Evolutionary conservation across 2,113 vertebrate genomes (phyloP), one percentile per base, ranked within the genome.

Genomic region (Ellobius talpinus): DNA sequence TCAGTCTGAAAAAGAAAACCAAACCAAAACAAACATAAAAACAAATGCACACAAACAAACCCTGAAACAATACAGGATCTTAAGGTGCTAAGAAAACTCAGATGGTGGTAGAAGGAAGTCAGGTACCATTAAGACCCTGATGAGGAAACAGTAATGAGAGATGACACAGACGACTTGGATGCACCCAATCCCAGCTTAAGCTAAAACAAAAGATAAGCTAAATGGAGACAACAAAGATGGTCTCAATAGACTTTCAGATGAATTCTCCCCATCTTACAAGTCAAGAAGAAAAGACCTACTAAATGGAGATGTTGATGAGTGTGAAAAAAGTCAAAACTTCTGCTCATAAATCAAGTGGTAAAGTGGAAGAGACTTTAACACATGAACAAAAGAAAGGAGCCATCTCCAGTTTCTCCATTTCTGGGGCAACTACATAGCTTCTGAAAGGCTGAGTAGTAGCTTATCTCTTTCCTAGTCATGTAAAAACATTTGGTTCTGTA

Each of bases 401-500:
- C 93, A 98, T 99, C 94, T 98, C 98, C 89, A 99, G 98, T 95
- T 99, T 98, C 92, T 52, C 98, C 76, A 98, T 99, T 97, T 98
- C 98, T 92, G 97, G 98, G 96, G 98, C 97, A 66, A 99, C 99
- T 47, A 78, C 98, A 96, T 97, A 98, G 85, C 98, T 99, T 96
- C 98, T 99, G 66, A 98, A 98, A 98, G 98, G 99, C 96, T 99
- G 99, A 77, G 99, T 99, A 87, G 99, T 99, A 94, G 97, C 99
- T 0, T 99, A 99, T 98, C 98, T 99, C 89, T 99, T 99, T 97
- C 99, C 99, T 7, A 99, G 99, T 98, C 99, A 99, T 98, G 98
- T 99, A 91, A 99, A 99, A 98, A 99, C 99, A 11, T 99, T 99
- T 97, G 95, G 99, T 96, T 94, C 98, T 0, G 99, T 99, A 2